Evolutionary conservation across 2,888 invertebrate species (phyloP).

Genomic region (Salpingus planirostris): DNA sequence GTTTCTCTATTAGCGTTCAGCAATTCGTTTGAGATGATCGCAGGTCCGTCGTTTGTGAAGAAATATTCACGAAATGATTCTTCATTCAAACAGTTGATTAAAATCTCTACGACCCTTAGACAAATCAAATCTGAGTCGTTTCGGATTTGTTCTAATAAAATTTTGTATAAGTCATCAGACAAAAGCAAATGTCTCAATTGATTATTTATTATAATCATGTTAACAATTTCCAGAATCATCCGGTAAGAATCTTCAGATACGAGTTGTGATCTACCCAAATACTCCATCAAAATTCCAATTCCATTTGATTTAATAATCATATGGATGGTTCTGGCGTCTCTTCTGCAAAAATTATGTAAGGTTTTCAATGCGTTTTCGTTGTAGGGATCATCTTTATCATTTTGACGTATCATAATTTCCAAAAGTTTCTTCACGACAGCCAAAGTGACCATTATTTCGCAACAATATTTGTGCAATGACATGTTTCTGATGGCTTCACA

Average conservation of each 20-base stretch:
- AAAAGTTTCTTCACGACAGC: slow-evolving; percentile 22
- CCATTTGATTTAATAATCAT: slow-evolving; percentile 19
- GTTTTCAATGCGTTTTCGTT: slow-evolving; percentile 28
- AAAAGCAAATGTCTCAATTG: slow-evolving; percentile 18
- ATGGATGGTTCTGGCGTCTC: slow-evolving; percentile 22
- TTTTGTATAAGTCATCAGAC: slow-evolving; percentile 15
- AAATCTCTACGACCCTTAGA: slow-evolving; percentile 20
- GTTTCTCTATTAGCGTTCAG: slow-evolving; percentile 14
- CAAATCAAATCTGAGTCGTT: slow-evolving; percentile 13
- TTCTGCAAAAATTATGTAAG: slow-evolving; percentile 23
- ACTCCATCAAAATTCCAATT: slow-evolving; percentile 21
- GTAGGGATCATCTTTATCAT: slow-evolving; percentile 22
- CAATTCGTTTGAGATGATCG: slow-evolving; percentile 18
- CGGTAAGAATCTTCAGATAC: slow-evolving; percentile 19
- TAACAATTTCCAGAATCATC: slow-evolving; percentile 23
- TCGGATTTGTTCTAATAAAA: slow-evolving; percentile 17
- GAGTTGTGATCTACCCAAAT: slow-evolving; percentile 16
- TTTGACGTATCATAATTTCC: slow-evolving; percentile 19
- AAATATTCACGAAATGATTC: slow-evolving; percentile 21
- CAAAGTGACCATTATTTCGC: slow-evolving; percentile 28
- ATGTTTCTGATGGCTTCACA: slow-evolving; percentile 29
- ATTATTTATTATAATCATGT: slow-evolving; percentile 20
- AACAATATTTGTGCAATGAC: slow-evolving; percentile 30
- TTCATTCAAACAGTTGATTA: slow-evolving; percentile 17
- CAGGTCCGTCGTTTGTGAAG: slow-evolving; percentile 18